These are phyloP conservation scores for Epinotia bilunana DNA, from an alignment of 2,888 invertebrate species.

Conservation along the genomic window DNA sequence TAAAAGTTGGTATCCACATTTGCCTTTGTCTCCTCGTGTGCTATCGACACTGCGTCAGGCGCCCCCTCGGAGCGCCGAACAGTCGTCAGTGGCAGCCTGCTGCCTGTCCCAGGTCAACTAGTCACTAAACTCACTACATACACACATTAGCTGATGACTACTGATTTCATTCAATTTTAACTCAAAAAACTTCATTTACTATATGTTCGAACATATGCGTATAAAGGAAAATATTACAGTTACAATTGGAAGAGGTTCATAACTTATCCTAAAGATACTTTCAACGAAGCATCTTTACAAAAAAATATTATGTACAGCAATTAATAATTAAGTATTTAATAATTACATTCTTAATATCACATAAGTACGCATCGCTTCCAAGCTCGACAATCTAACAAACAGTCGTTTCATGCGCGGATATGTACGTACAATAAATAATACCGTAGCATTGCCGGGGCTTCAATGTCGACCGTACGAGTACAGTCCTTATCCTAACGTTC, in stretches of 20 bases:
- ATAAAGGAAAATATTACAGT: constrained; percentile 36
- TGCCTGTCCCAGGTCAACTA: constrained; percentile 19
- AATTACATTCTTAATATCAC: constrained; percentile 78
- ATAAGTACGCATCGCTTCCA: constrained; percentile 79
- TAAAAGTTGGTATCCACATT: constrained; percentile 24
- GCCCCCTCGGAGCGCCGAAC: not conserved
- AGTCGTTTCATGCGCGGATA: constrained; percentile 74
- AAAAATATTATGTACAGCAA: constrained; percentile 72
- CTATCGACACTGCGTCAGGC: constrained; percentile 20
- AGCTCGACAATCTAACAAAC: constrained; percentile 65
- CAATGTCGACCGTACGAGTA: constrained; percentile 45
- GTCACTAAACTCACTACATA: constrained; percentile 9
- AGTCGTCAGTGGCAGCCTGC: constrained; percentile 26
- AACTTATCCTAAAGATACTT: constrained; percentile 40
- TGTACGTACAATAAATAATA: constrained; percentile 75
- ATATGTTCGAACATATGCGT: constrained; percentile 5
- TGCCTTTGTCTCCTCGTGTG: constrained; percentile 15
- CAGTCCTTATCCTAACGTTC: constrained; percentile 57
- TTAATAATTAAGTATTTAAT: constrained; percentile 73
- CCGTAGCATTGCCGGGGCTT: constrained; percentile 63
- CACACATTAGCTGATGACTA: constrained; percentile 27
- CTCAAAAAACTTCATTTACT: constrained; percentile 14
- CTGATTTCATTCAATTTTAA: constrained; percentile 31
- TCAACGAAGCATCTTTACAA: constrained; percentile 61
- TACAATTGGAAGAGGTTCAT: constrained; percentile 46